Evolutionary conservation across 2,888 invertebrate species (phyloP).

Genomic region (Lepetodrilus schrolli): DNA sequence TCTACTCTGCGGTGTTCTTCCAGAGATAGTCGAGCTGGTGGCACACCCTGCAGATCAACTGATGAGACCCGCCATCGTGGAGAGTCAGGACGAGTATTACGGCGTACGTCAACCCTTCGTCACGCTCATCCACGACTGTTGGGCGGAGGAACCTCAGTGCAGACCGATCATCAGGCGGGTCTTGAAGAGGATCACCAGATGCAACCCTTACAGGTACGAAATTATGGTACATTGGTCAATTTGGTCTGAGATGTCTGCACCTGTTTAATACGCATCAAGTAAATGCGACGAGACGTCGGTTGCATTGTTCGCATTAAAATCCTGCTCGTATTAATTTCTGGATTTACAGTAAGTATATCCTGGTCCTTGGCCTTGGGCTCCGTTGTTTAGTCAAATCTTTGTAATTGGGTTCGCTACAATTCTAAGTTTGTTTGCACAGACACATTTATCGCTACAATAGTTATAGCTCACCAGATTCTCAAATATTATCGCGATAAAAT

Average conservation of each 20-base stretch:
- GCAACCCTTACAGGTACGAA: slow-evolving; percentile 64
- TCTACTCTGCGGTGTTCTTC: not conserved
- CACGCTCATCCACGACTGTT: slow-evolving; percentile 55
- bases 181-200: slow-evolving; percentile 54
- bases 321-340: too few relatives aligned
- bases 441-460: too few relatives aligned
- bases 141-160: slow-evolving; percentile 60
- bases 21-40: slow-evolving; percentile 60
- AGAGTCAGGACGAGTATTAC: slow-evolving; percentile 40
- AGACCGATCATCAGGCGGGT: slow-evolving; percentile 58
- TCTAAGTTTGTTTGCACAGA: too few relatives aligned
- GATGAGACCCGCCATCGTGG: slow-evolving; percentile 52
- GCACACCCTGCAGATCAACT: slow-evolving; percentile 43
- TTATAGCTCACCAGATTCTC: too few relatives aligned
- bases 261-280: not conserved
- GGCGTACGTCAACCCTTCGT: slow-evolving; percentile 31
- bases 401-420: too few relatives aligned
- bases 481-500: too few relatives aligned
- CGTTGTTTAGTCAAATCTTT: too few relatives aligned
- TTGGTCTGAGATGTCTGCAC: not conserved
- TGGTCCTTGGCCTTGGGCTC: not conserved
- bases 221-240: not conserved
- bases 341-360: too few relatives aligned
- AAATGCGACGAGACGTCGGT: not conserved
- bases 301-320: too few relatives aligned